Conservation (phyloP, 1,140 invertebrate species). For the Drosophila truncata region DNA sequence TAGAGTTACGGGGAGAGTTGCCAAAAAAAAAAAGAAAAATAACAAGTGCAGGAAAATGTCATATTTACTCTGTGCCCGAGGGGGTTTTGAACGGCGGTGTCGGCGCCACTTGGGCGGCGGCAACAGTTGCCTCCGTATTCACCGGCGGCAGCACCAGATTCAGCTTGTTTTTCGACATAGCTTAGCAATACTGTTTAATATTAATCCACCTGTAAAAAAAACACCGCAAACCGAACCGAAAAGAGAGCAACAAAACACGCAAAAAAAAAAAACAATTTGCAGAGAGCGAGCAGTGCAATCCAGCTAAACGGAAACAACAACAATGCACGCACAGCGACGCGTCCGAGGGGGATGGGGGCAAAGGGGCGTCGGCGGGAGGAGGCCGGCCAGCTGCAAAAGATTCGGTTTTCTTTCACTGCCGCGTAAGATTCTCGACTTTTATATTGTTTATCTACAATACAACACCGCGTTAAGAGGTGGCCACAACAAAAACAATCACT, state of each 20-base stretch:
- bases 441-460: background rate
- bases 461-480: background rate
- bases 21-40: conserved; percentile 31
- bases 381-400: conserved; percentile 21
- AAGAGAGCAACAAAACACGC: conserved; percentile 6
- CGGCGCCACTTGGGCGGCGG: conserved; percentile 89
- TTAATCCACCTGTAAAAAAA: background rate
- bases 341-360: conserved; percentile 20
- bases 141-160: conserved; percentile 96
- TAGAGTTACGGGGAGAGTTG: background rate
- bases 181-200: conserved; percentile 14
- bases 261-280: background rate
- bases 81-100: conserved; percentile 88
- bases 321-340: conserved; percentile 22
- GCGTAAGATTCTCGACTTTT: background rate
- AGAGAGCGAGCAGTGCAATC: conserved; percentile 9
- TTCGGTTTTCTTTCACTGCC: conserved; percentile 5
- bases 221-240: conserved; percentile 17
- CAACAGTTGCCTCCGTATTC: conserved; percentile 90
- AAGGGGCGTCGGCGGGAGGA: conserved; percentile 18
- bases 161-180: conserved; percentile 97
- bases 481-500: background rate
- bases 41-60: conserved; percentile 24
- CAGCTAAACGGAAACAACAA: conserved; percentile 22
- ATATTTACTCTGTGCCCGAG: conserved; percentile 89